Evolutionary conservation across 1,140 invertebrate genomes (phyloP).

Genomic region (Platyscapa corneri): DNA sequence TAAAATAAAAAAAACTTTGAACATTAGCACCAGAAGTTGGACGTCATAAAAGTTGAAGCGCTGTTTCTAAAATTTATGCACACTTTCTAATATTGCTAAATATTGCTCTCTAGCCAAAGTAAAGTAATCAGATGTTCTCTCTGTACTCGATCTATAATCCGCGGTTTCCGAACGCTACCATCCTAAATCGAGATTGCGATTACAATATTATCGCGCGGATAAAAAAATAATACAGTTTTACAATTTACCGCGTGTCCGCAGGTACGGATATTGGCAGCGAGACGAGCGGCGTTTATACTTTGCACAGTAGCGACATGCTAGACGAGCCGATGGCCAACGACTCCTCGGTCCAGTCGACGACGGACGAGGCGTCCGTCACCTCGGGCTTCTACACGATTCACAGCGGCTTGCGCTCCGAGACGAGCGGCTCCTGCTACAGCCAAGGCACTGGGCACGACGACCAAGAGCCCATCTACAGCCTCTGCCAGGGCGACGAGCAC

Average conservation of each 20-base stretch:
- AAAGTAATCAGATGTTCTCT: neutral
- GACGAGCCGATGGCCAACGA: slow-evolving; percentile 68
- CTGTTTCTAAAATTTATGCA: neutral
- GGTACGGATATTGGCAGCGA: slow-evolving; percentile 77
- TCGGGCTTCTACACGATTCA: slow-evolving; percentile 74
- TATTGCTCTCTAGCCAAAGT: neutral
- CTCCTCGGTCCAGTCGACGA: slow-evolving; percentile 70
- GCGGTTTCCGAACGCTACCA: too few relatives aligned
- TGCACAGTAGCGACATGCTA: slow-evolving; percentile 81
- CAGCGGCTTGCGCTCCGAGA: slow-evolving; percentile 68
- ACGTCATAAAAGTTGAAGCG: neutral
- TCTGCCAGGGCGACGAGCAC: slow-evolving; percentile 57
- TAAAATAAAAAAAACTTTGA: neutral
- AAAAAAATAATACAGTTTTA: neutral
- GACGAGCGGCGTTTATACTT: slow-evolving; percentile 85
- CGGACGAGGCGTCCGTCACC: slow-evolving; percentile 72
- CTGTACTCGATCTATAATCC: too few relatives aligned
- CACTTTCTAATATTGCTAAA: neutral
- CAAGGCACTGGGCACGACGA: slow-evolving; percentile 34
- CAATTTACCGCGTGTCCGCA: slow-evolving; percentile 33
- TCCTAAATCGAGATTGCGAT: too few relatives aligned
- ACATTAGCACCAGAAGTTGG: neutral
- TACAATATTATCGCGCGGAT: too few relatives aligned
- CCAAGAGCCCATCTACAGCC: slow-evolving; percentile 48
- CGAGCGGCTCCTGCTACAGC: slow-evolving; percentile 53